Percentiles rank a stretch among this genome's conserved stretches.
Conservation (phyloP, 2,113 vertebrate genomes). For the Coryphaenoides rupestris region DNA sequence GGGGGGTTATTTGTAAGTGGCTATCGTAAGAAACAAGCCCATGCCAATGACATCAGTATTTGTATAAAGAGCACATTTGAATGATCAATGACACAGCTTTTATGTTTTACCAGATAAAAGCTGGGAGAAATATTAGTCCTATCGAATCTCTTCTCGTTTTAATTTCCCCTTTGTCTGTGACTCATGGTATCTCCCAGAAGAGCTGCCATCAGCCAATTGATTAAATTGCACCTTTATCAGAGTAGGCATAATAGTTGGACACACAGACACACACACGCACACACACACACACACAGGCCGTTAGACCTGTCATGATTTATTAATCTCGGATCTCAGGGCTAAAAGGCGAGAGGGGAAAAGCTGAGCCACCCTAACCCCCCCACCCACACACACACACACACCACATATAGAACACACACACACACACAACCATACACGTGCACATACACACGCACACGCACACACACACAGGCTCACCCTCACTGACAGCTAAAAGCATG, state of each 20-base stretch:
- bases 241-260: background rate
- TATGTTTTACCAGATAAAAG: background rate
- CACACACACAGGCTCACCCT: too few species aligned
- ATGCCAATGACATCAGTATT: background rate
- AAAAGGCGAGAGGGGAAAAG: background rate
- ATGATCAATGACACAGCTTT: too few species aligned
- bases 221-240: slow-evolving; percentile 40
- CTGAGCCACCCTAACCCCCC: background rate
- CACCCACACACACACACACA: background rate
- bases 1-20: background rate
- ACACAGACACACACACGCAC: background rate
- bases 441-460: too few species aligned
- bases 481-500: too few species aligned
- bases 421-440: too few species aligned
- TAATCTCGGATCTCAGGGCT: slow-evolving; percentile 40
- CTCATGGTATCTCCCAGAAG: slow-evolving; percentile 4
- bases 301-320: slow-evolving; percentile 52
- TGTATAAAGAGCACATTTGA: too few species aligned
- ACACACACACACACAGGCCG: slow-evolving; percentile 6
- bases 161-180: too few species aligned
- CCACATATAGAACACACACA: background rate
- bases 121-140: slow-evolving; percentile 10
- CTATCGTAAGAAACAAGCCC: background rate
- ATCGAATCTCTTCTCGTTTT: too few species aligned
- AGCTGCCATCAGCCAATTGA: slow-evolving; percentile 40